Conservation (phyloP, 2,113 vertebrate species). For the Falcunculus frontatus region DNA sequence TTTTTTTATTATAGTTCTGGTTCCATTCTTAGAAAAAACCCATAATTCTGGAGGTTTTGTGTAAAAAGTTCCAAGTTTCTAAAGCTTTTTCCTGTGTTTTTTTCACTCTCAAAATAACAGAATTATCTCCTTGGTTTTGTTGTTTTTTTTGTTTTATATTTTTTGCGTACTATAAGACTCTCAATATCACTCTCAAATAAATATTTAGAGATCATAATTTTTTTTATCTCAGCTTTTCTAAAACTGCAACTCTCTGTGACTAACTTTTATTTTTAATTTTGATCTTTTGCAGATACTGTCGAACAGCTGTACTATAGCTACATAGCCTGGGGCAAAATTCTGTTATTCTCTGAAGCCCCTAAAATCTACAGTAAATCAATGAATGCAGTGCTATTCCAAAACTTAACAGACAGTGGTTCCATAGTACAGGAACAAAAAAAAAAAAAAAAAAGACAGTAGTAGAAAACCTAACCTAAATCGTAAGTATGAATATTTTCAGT, state of each 20-base stretch:
- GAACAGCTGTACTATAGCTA: background rate
- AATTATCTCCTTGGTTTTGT: background rate
- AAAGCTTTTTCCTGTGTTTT: background rate
- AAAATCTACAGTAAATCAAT: background rate
- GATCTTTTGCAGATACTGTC: background rate
- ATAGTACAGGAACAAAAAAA: background rate
- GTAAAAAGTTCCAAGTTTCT: background rate
- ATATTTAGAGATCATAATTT: background rate
- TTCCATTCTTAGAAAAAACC: background rate
- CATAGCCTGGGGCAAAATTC: background rate
- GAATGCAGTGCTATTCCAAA: background rate
- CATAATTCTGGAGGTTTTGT: background rate
- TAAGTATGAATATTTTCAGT: background rate
- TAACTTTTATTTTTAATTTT: background rate
- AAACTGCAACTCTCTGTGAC: background rate
- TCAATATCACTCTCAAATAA: background rate
- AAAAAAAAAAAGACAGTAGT: background rate
- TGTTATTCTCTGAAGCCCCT: background rate
- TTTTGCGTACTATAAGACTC: background rate
- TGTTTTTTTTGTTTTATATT: background rate
- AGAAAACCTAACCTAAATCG: background rate
- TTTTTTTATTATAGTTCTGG: background rate
- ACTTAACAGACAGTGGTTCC: background rate
- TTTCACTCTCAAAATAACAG: background rate
- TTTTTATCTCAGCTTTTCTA: background rate